Percentiles rank a stretch among this genome's conserved stretches.
These are phyloP conservation scores for Acrobasis repandana DNA, from an alignment of 2,888 invertebrate genomes.

Conservation along the genomic window DNA sequence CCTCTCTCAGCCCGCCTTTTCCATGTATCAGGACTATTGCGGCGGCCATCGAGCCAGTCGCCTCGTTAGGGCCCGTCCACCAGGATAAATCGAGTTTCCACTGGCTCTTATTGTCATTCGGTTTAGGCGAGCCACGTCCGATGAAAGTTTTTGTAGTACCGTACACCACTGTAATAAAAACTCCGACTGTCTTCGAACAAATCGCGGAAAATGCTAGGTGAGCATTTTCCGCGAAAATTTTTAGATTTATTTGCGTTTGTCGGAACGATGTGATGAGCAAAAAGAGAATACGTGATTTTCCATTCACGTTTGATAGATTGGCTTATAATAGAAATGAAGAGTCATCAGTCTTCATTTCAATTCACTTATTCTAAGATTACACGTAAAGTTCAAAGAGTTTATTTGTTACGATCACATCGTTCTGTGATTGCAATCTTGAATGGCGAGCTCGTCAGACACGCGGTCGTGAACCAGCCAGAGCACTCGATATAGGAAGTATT, in stretches of 20 bases:
- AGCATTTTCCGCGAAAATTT: too few relatives aligned
- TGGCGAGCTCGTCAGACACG: constrained; percentile 14
- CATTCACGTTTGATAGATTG: background rate
- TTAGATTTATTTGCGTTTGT: constrained; percentile 13
- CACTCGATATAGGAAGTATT: constrained; percentile 39
- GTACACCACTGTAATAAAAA: constrained; percentile 30
- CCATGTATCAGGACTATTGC: constrained; percentile 56
- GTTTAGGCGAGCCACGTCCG: constrained; percentile 45
- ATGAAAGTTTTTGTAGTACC: constrained; percentile 35
- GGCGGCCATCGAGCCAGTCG: constrained; percentile 47
- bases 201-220: constrained; percentile 14
- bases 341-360: too few relatives aligned
- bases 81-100: constrained; percentile 61
- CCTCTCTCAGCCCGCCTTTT: constrained; percentile 62
- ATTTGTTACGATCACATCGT: background rate
- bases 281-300: background rate
- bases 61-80: constrained; percentile 60
- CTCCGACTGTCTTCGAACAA: constrained; percentile 10
- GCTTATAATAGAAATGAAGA: background rate
- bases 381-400: background rate
- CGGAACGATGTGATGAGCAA: background rate
- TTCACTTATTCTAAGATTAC: background rate
- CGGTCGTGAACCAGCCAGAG: constrained; percentile 32
- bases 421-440: constrained; percentile 30
- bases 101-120: constrained; percentile 52